These are phyloP conservation scores for Tetrao urogallus DNA, from an alignment of 2,113 vertebrate genomes.

Conservation along the genomic window DNA sequence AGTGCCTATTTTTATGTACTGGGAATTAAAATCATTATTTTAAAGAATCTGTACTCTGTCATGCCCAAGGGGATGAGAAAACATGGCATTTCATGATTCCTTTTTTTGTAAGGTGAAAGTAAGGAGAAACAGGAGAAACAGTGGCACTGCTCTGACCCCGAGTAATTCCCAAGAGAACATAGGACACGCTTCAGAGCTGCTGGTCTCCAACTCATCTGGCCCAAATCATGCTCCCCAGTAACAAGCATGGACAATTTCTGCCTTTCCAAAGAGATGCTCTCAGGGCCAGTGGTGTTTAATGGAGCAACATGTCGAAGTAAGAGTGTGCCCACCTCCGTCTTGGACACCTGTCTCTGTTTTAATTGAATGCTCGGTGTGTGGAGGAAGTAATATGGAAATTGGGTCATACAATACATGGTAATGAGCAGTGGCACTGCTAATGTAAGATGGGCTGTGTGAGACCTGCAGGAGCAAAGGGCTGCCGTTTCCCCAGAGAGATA, in stretches of 20 bases:
- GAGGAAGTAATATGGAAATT: not conserved
- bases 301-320: not conserved
- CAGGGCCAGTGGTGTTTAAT: not conserved
- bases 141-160: not conserved
- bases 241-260: not conserved
- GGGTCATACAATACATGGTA: too few relatives aligned
- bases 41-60: constrained; percentile 65
- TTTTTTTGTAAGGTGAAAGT: not conserved
- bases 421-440: not conserved
- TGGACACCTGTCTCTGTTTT: not conserved
- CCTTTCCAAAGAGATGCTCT: not conserved
- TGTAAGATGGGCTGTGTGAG: not conserved
- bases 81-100: not conserved
- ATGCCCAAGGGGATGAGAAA: constrained; percentile 2
- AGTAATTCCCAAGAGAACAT: not conserved
- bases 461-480: not conserved
- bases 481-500: not conserved
- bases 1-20: constrained; percentile 66
- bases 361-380: not conserved
- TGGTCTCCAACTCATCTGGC: not conserved
- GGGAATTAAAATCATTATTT: constrained; percentile 65
- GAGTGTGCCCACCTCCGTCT: not conserved
- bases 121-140: not conserved
- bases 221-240: accelerated
- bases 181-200: not conserved